Evolutionary conservation across 53 echinoderm and acorn worm genomes (phyloP).

Genomic region (Astropecten irregularis): DNA sequence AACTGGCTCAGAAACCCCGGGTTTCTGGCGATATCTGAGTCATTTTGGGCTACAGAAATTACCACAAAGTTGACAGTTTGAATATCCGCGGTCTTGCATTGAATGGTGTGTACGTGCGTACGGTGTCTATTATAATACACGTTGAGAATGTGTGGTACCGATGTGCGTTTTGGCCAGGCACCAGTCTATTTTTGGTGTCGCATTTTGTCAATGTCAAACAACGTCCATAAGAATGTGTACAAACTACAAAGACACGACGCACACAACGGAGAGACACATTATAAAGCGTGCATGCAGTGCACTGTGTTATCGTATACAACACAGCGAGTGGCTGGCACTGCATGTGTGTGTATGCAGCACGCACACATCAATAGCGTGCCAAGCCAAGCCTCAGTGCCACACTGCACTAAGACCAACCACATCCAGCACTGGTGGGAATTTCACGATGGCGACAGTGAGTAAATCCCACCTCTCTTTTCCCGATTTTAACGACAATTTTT

Average conservation of each 20-base stretch:
- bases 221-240: constrained; percentile 55
- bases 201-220: constrained; percentile 54
- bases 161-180: too few species aligned
- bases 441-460: constrained; percentile 56
- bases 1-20: too few species aligned
- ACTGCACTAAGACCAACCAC: not conserved
- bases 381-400: too few species aligned
- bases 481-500: not conserved
- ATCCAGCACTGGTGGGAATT: constrained; percentile 18
- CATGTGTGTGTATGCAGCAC: too few species aligned
- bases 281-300: not conserved
- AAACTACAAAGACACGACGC: constrained; percentile 36
- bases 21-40: too few species aligned
- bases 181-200: constrained; percentile 49
- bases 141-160: too few species aligned
- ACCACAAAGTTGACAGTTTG: constrained; percentile 23
- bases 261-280: not conserved
- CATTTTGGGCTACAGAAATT: too few species aligned
- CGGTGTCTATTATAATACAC: not conserved
- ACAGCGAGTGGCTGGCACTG: too few species aligned
- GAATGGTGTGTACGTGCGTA: too few species aligned
- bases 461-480: constrained; percentile 2
- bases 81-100: constrained; percentile 9
- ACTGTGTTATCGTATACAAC: too few species aligned
- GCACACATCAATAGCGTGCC: too few species aligned